These are phyloP conservation scores for Cetonia aurata DNA, from an alignment of 2,888 invertebrate species.

Conservation along the genomic window DNA sequence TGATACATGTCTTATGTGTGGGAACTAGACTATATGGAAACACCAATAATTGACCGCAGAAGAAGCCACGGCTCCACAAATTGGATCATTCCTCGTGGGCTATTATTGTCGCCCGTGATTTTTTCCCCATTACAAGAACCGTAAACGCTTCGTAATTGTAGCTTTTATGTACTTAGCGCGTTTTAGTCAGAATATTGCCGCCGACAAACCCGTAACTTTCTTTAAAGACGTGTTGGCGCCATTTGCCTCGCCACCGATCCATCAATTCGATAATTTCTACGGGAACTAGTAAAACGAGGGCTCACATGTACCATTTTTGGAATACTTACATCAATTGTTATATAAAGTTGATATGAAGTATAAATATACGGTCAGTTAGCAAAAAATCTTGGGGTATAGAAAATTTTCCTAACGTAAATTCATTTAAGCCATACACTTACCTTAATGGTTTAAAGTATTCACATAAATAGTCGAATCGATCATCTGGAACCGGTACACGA, in stretches of 20 bases:
- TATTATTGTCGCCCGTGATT: slow-evolving; percentile 37
- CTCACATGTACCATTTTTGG: no score
- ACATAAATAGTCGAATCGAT: slow-evolving; percentile 92
- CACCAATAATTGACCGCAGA: slow-evolving; percentile 14
- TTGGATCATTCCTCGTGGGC: slow-evolving; percentile 26
- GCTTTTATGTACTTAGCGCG: slow-evolving; percentile 29
- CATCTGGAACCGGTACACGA: slow-evolving; percentile 98
- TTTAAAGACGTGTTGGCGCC: slow-evolving; percentile 8
- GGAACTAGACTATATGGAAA: slow-evolving; percentile 25
- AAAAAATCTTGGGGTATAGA: no score
- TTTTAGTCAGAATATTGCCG: slow-evolving; percentile 15
- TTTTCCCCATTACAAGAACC: slow-evolving; percentile 13
- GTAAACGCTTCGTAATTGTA: slow-evolving; percentile 34
- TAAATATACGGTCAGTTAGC: no score
- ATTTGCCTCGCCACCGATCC: neutral
- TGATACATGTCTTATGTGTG: slow-evolving; percentile 14
- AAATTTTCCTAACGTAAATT: no score
- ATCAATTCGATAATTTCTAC: neutral
- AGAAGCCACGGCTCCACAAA: slow-evolving; percentile 9
- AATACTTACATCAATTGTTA: no score
- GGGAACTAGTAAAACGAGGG: neutral
- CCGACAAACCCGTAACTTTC: neutral
- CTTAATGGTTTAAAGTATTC: slow-evolving; percentile 95
- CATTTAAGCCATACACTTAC: no score
- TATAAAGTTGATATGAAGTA: neutral